Conservation (phyloP, 1,140 invertebrate genomes). For the Anthonomus grandis region DNA sequence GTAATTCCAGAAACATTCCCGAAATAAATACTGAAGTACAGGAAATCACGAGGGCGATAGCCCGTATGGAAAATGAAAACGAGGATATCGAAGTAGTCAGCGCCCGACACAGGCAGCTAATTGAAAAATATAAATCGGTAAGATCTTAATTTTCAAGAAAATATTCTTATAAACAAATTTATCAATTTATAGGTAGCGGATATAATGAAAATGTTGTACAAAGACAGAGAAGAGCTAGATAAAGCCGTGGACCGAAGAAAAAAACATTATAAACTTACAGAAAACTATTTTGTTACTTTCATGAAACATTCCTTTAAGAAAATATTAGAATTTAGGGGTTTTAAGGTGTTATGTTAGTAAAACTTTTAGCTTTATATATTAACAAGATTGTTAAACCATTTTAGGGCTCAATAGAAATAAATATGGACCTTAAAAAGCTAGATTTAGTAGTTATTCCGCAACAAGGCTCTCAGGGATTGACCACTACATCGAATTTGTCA, state of each 20-base stretch:
- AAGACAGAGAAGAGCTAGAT: constrained; percentile 29
- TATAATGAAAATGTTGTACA: constrained; percentile 25
- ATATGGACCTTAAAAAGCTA: constrained; percentile 57
- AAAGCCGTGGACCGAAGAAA: constrained; percentile 26
- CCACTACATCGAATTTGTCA: constrained; percentile 68
- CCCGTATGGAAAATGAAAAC: constrained; percentile 28
- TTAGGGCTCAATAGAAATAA: constrained; percentile 60
- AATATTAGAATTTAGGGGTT: constrained; percentile 38
- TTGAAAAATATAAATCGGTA: constrained; percentile 24
- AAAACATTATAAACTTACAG: constrained; percentile 35
- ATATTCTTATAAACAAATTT: not conserved
- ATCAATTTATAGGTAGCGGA: constrained; percentile 18
- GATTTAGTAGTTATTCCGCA: constrained; percentile 59
- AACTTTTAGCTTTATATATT: too few species aligned
- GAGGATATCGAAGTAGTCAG: constrained; percentile 27
- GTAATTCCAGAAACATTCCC: constrained; percentile 25
- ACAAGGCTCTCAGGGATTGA: constrained; percentile 45
- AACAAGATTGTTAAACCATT: constrained; percentile 22
- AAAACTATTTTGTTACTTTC: constrained; percentile 39
- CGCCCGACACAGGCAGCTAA: constrained; percentile 26
- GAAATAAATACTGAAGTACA: constrained; percentile 32
- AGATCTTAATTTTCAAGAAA: not conserved
- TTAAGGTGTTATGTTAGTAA: constrained; percentile 31
- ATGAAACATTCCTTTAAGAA: constrained; percentile 40
- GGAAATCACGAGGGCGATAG: constrained; percentile 27